These are phyloP conservation scores for Semotilus atromaculatus DNA, from an alignment of 2,797 vertebrate genomes.

Conservation along the genomic window DNA sequence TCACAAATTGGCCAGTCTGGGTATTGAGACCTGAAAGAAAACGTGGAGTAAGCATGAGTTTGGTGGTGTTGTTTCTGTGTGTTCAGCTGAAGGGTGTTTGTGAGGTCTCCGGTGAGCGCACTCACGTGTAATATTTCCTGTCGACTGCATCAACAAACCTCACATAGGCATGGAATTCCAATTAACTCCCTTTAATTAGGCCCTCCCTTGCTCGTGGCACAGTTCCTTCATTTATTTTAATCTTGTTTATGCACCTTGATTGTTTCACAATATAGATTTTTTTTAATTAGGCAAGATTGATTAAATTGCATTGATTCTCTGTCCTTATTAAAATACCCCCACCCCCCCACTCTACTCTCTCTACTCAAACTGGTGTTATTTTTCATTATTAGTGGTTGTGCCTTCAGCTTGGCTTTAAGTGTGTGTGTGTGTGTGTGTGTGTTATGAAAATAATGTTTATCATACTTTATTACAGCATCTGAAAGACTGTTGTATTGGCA, in stretches of 20 bases:
- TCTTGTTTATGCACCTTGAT: slow-evolving; percentile 80
- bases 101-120: slow-evolving; percentile 29
- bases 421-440: slow-evolving; percentile 34
- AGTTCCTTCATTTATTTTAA: slow-evolving; percentile 79
- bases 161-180: slow-evolving; percentile 70
- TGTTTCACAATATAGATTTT: slow-evolving; percentile 75
- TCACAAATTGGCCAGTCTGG: slow-evolving; percentile 2
- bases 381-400: slow-evolving; percentile 75
- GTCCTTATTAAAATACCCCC: slow-evolving; percentile 75
- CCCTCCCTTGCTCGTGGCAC: slow-evolving; percentile 65
- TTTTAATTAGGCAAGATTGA: slow-evolving; percentile 81
- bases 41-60: slow-evolving; percentile 4
- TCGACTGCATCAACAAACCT: slow-evolving; percentile 62
- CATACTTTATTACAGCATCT: slow-evolving; percentile 69
- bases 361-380: slow-evolving; percentile 68
- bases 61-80: not conserved
- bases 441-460: slow-evolving; percentile 43
- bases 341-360: slow-evolving; percentile 19
- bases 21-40: not conserved
- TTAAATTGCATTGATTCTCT: slow-evolving; percentile 78
- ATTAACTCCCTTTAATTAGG: slow-evolving; percentile 80
- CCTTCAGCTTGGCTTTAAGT: slow-evolving; percentile 42
- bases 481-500: slow-evolving; percentile 57
- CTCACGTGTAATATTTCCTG: slow-evolving; percentile 8
- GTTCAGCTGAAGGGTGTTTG: slow-evolving; percentile 45